These are phyloP conservation scores for Perizoma flavofasciatum DNA, from an alignment of 2,888 invertebrate genomes.

Conservation along the genomic window DNA sequence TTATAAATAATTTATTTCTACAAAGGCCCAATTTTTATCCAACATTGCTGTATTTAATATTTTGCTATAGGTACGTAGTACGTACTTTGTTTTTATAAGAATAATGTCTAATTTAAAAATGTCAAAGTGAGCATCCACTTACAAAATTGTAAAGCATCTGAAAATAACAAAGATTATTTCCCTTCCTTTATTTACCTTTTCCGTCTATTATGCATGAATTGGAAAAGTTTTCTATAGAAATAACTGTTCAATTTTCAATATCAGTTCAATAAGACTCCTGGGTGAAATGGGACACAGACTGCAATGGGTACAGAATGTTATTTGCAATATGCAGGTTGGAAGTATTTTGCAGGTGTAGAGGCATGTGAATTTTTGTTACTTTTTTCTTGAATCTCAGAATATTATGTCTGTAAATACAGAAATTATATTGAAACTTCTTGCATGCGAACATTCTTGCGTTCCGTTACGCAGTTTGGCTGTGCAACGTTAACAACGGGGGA, in stretches of 20 bases:
- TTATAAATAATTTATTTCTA: neutral
- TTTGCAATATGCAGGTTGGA: slow-evolving; percentile 34
- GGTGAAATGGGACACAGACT: slow-evolving; percentile 28
- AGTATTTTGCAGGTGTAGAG: neutral
- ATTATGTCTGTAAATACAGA: no score
- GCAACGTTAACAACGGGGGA: no score
- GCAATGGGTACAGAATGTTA: slow-evolving; percentile 20
- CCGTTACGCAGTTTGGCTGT: no score
- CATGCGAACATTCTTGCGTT: no score
- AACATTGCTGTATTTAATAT: no score
- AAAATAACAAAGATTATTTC: slow-evolving; percentile 17
- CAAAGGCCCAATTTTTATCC: neutral
- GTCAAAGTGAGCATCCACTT: no score
- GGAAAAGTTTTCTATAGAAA: slow-evolving; percentile 31
- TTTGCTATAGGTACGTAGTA: no score
- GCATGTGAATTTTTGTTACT: no score
- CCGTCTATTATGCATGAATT: slow-evolving; percentile 25
- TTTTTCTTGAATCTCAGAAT: no score
- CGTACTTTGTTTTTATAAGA: no score
- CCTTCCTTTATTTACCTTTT: neutral
- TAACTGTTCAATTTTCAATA: slow-evolving; percentile 50
- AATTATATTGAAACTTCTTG: no score
- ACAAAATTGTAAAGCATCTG: slow-evolving; percentile 21
- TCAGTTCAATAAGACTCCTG: slow-evolving; percentile 46
- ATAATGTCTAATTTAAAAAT: no score